Evolutionary conservation across 2,797 vertebrate genomes (phyloP).

Genomic region (Bovichtus diacanthus): DNA sequence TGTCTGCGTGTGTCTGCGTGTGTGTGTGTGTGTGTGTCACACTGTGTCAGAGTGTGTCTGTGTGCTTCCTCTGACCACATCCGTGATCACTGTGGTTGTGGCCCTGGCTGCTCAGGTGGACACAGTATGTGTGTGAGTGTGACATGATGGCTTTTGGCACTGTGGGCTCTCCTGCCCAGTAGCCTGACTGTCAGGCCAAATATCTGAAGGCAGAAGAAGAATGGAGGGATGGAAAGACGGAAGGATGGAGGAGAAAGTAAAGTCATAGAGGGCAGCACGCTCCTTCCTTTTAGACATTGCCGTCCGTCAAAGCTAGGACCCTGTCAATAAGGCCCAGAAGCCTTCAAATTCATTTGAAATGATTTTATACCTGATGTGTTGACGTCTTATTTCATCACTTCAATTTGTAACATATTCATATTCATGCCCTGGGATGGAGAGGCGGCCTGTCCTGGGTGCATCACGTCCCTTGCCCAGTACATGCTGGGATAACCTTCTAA

Average conservation of each 20-base stretch:
- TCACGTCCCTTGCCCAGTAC: too few species aligned
- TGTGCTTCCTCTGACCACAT: conserved; percentile 64
- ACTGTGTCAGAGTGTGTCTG: conserved; percentile 15
- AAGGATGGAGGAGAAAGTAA: conserved; percentile 7
- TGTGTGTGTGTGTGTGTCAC: not conserved
- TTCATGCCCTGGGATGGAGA: too few species aligned
- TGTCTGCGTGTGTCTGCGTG: not conserved
- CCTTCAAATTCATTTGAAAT: not conserved
- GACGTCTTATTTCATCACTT: not conserved
- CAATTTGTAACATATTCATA: not conserved
- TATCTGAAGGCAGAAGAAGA: conserved; percentile 41
- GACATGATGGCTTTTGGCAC: conserved; percentile 75
- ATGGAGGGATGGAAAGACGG: conserved; percentile 20
- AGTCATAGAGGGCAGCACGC: not conserved
- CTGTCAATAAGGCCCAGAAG: not conserved
- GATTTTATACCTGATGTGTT: not conserved
- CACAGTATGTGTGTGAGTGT: conserved; percentile 27
- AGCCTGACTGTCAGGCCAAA: conserved; percentile 67
- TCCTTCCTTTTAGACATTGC: not conserved
- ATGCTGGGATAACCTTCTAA: too few species aligned
- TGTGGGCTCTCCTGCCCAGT: conserved; percentile 59
- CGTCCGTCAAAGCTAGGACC: not conserved
- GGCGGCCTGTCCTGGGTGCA: too few species aligned
- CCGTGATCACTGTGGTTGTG: conserved; percentile 23
- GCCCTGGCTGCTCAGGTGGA: conserved; percentile 69